Evolutionary conservation across 1,140 invertebrate genomes (phyloP), one percentile per base, ranked within the genome.

Genomic region (Microplitis demolitor): DNA sequence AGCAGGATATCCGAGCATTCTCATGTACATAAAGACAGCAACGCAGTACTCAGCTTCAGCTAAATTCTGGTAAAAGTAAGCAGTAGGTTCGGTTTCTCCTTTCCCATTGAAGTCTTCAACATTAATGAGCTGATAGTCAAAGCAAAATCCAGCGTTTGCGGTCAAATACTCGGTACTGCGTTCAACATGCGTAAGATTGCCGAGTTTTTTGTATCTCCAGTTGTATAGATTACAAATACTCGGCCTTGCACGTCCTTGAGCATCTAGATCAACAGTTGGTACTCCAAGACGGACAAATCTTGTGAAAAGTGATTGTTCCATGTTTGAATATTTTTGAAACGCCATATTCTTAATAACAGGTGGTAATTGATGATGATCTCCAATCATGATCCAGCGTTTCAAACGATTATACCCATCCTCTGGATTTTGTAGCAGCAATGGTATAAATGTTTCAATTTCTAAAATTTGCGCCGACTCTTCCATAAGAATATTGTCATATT

Each of bases 321-420:
- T 99, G 82, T 99, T 99, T 4, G 96, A 98, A 86, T 98, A 99
- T 84, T 99, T 99, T 87, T 99, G 97, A 86, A 99, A 99, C 13
- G 98, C 98, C 95, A 99, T 98, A 84, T 99, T 99, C 86, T 99
- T 99, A 50, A 99, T 98, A 8, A 99, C 97, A 0, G 98, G 98
- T 0, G 98, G 98, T 74, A 99, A 88, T 85, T 99, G 98, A 87
- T 99, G 97, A 86, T 99, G 98, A 89, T 99, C 98, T 4, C 98
- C 98, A 82, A 99, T 99, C 98, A 99, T 99, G 66, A 99, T 99
- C 98, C 98, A 99, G 11, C 98, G 91, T 87, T 99, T 99, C 37
- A 99, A 85, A 1, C 98, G 91, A 86, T 98, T 99, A 56, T 93
- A 93, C 2, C 97, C 97, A 82, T 99, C 97, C 82, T 98, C 92